Conservation (phyloP, 1,140 invertebrate species). For the Pantala flavescens region DNA sequence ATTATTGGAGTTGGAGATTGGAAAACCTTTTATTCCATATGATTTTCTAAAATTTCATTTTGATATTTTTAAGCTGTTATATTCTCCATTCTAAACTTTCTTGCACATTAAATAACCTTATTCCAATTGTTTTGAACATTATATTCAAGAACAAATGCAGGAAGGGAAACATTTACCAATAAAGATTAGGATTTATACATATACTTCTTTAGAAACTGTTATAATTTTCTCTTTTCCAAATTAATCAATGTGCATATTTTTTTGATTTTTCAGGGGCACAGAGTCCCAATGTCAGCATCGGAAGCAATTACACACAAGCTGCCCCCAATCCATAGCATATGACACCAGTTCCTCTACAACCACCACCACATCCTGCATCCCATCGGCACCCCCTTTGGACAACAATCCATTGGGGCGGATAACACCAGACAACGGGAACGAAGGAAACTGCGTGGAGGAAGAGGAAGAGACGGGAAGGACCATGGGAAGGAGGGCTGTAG, state of each 20-base stretch:
- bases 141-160: too few relatives aligned
- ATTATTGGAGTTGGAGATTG: too few relatives aligned
- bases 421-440: neutral
- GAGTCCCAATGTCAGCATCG: neutral
- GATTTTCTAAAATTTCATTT: too few relatives aligned
- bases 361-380: neutral
- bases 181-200: too few relatives aligned
- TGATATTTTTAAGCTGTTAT: too few relatives aligned
- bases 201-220: too few relatives aligned
- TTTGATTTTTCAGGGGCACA: neutral
- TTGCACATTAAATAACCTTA: too few relatives aligned
- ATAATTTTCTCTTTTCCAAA: neutral
- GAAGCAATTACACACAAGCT: neutral
- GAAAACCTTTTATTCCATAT: too few relatives aligned
- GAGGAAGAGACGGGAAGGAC: neutral
- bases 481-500: neutral
- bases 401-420: neutral
- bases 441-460: neutral
- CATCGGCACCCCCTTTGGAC: neutral
- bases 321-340: neutral
- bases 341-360: neutral
- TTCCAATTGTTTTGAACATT: too few relatives aligned
- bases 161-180: too few relatives aligned
- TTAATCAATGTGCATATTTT: neutral
- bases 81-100: too few relatives aligned